Percentiles rank a stretch among this genome's conserved stretches.
Conservation (phyloP, 2,888 invertebrate genomes). For the Synanthedon vespiformis region DNA sequence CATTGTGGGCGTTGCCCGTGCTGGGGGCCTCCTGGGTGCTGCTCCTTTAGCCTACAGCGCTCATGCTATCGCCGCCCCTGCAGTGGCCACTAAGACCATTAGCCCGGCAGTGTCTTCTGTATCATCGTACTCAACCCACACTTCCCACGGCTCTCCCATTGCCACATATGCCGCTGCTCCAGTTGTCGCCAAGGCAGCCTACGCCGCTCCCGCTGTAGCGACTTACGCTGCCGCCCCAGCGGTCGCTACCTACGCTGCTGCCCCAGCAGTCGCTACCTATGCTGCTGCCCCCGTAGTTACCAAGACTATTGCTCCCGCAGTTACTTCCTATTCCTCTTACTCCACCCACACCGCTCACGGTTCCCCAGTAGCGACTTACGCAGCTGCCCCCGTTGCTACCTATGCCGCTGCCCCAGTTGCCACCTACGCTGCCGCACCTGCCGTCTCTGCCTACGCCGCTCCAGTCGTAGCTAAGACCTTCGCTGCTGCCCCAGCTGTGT, state of each 20-base stretch:
- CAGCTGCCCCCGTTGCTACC: constrained; percentile 50
- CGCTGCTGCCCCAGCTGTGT: constrained; percentile 44
- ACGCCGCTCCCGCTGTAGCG: constrained; percentile 24
- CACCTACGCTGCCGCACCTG: constrained; percentile 4
- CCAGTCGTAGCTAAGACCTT: constrained; percentile 48
- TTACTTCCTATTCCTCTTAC: constrained; percentile 28
- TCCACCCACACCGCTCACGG: constrained; percentile 36
- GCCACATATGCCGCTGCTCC: constrained; percentile 29
- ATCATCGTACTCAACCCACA: constrained; percentile 4
- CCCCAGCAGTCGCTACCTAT: constrained; percentile 26
- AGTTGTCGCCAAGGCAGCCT: constrained; percentile 36
- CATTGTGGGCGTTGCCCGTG: constrained; percentile 70
- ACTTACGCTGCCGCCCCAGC: constrained; percentile 12
- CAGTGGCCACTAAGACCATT: constrained; percentile 11
- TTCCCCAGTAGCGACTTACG: constrained; percentile 34
- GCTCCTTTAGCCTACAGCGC: constrained; percentile 60
- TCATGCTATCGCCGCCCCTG: constrained; percentile 46
- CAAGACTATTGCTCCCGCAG: constrained; percentile 13
- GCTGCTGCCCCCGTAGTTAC: constrained; percentile 15
- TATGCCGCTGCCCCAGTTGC: constrained; percentile 11
- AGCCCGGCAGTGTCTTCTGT: constrained; percentile 9
- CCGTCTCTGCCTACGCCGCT: constrained; percentile 19
- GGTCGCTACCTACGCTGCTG: constrained; percentile 22
- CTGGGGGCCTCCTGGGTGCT: constrained; percentile 61
- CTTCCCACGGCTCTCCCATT: constrained; percentile 12